These are phyloP conservation scores for Pissodes strobi DNA, from an alignment of 1,140 invertebrate genomes.

Conservation along the genomic window DNA sequence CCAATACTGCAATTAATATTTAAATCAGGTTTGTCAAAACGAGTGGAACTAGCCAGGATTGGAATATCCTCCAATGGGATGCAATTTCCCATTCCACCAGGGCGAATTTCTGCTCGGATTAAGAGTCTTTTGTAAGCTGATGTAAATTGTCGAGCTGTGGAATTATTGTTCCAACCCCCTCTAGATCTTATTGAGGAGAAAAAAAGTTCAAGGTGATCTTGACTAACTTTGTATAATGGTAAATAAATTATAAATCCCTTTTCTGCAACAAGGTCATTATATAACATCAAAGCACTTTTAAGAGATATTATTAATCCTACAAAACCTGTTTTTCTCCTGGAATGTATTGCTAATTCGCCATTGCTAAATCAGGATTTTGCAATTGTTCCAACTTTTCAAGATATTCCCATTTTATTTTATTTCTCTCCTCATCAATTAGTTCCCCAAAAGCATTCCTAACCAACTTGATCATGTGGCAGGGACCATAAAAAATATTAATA, in stretches of 20 bases:
- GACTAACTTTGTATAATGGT: neutral
- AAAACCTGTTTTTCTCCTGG: conserved; percentile 6
- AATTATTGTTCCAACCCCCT: conserved; percentile 15
- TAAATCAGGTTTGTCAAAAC: neutral
- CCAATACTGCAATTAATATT: too few species aligned
- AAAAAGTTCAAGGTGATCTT: conserved; percentile 46
- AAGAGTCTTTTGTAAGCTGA: conserved; percentile 8
- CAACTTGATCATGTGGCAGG: neutral
- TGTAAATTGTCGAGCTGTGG: conserved; percentile 1
- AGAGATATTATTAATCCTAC: too few species aligned
- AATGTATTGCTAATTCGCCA: conserved; percentile 12
- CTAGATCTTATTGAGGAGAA: conserved; percentile 1
- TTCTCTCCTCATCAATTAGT: neutral
- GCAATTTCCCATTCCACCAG: conserved; percentile 7
- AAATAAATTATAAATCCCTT: neutral
- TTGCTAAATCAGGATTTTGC: neutral
- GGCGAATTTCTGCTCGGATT: neutral
- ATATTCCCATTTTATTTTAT: too few species aligned
- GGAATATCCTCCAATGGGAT: neutral
- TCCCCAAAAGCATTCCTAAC: neutral
- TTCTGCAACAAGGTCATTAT: neutral
- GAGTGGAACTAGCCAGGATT: neutral
- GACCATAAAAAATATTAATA: neutral
- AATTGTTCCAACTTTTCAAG: neutral
- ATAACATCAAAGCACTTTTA: neutral